Base-by-base conservation (phyloP, 1,140 invertebrate genomes). In the Drosophila sechellia region DNA sequence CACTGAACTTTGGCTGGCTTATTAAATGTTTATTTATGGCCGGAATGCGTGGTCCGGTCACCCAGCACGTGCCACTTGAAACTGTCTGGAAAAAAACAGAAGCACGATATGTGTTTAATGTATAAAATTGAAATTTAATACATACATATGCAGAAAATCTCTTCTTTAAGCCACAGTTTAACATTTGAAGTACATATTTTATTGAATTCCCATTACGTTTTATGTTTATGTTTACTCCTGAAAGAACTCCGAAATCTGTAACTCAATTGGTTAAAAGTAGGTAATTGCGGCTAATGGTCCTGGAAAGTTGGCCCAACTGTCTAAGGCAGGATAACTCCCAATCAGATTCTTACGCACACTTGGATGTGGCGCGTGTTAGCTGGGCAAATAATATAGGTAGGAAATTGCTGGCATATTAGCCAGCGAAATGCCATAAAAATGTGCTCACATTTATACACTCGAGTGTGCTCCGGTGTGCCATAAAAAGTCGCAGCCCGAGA, bases 401-500 rank as follows among this genome's bases (percentile, higher is more conserved):
- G 63, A 89, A 87, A 86, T 86, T 79, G 83, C 76, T 69, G 70
- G 73, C 49, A 79, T 87, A 86, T 87, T 86, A 86, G 70, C 75
- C 83, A 79, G 80, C 54, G 86, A 87, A 87, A 87, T 79, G 83
- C 79, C 76, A 79, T 86, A 66, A 86, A 77, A 86, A 89, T 83
- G 75, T 77, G 71, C 71, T 65, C 52, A 46, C 68, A 58, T 69
- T 72, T 52, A 83, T 78, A 77, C 83, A 83, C 75, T 86, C 56
- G 75, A 83, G 79, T 78, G 65, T 87, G 64, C 79, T 83, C 52
- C 65, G 54, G 57, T 72, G 60, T 73, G 54, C 78, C 83, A 87
- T 81, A 86, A 86, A 86, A 86, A 75, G 57, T 55, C 64, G 52
- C 45, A 39, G 49, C 35, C 27, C 15, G 25, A 49, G 46, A 45